These are phyloP conservation scores for Stichopus chloronotus DNA, from an alignment of 35 echinoderm and acorn worm species.

Conservation along the genomic window DNA sequence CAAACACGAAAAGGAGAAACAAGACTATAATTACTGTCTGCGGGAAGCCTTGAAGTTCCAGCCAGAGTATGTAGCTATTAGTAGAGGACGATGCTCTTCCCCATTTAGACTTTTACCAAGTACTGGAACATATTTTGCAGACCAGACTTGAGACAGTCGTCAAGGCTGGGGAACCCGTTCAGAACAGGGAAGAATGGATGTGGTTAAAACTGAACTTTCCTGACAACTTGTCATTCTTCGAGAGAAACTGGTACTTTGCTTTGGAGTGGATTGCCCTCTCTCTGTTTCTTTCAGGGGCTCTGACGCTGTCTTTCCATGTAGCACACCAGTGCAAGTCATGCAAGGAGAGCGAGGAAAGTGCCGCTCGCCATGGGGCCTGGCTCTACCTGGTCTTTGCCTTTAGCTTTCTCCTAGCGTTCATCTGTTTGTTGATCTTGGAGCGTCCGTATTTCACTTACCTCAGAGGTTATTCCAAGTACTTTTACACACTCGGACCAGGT, in stretches of 20 bases:
- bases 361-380: not conserved
- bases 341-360: not conserved
- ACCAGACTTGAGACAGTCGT: slow-evolving; percentile 69
- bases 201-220: slow-evolving; percentile 95
- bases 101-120: slow-evolving; percentile 64
- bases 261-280: slow-evolving; percentile 79
- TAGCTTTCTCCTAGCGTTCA: slow-evolving; percentile 67
- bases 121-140: slow-evolving; percentile 68
- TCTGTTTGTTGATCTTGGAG: slow-evolving; percentile 53
- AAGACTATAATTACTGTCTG: slow-evolving; percentile 84
- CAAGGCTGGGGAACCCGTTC: slow-evolving; percentile 5
- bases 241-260: slow-evolving; percentile 77
- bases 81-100: slow-evolving; percentile 89
- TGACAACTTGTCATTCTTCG: slow-evolving; percentile 61
- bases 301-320: slow-evolving; percentile 34
- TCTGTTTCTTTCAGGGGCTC: slow-evolving; percentile 31
- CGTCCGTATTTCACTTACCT: slow-evolving; percentile 62
- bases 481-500: slow-evolving; percentile 74
- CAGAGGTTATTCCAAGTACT: slow-evolving; percentile 41
- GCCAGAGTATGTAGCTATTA: slow-evolving; percentile 79
- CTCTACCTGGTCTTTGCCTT: slow-evolving; percentile 64
- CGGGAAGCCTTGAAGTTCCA: slow-evolving; percentile 50
- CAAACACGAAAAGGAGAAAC: slow-evolving; percentile 67
- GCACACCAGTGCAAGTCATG: not conserved
- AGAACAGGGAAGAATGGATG: slow-evolving; percentile 66